Evolutionary conservation across 2,797 vertebrate genomes (phyloP).

Genomic region (Ambastaia sidthimunki): DNA sequence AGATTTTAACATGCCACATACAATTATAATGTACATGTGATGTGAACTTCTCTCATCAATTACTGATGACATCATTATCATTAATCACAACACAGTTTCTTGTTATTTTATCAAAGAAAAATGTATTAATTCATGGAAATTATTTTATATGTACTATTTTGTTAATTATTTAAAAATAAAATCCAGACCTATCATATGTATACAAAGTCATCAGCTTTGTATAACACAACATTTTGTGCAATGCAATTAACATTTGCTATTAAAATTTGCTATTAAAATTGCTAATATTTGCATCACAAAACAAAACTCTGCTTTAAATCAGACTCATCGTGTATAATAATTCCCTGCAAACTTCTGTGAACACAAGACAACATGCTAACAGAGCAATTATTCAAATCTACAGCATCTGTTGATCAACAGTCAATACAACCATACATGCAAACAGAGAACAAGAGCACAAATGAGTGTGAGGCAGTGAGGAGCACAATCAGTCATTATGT

Average conservation of each 20-base stretch:
- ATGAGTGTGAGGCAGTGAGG: constrained; percentile 70
- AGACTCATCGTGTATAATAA: constrained; percentile 7
- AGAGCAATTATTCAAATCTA: constrained; percentile 68
- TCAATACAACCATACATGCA: constrained; percentile 68
- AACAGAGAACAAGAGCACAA: constrained; percentile 76
- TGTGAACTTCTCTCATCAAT: too few species aligned
- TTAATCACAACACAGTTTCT: too few species aligned
- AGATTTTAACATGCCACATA: neutral
- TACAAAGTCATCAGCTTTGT: too few species aligned
- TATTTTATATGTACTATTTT: too few species aligned
- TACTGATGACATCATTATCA: too few species aligned
- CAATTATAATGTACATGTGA: neutral
- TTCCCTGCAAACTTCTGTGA: constrained; percentile 3
- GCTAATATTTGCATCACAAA: neutral
- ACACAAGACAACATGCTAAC: constrained; percentile 32
- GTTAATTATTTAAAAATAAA: too few species aligned
- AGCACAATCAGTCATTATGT: constrained; percentile 20
- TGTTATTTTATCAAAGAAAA: too few species aligned
- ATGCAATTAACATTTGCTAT: too few species aligned
- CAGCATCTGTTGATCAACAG: constrained; percentile 77
- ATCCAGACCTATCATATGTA: too few species aligned
- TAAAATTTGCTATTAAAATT: neutral
- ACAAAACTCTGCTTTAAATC: neutral
- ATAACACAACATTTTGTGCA: too few species aligned
- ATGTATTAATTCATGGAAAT: too few species aligned